phyloP scores from a whole-genome alignment of 1,140 invertebrate species.

The Thaumatotibia leucotreta region DNA sequence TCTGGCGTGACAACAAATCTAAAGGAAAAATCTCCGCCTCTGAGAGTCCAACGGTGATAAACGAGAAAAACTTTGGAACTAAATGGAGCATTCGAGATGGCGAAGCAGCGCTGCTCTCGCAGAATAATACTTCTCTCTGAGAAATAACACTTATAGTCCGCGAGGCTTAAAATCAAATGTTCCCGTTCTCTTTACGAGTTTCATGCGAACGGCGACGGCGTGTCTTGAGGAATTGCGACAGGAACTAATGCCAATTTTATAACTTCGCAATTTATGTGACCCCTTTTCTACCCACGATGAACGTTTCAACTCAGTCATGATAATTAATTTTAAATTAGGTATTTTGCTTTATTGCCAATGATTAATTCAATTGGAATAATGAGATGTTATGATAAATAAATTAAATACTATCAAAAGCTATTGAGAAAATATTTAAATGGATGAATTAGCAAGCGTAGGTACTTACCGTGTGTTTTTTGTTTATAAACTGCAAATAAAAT shows the following conservation, averaged over 20 bases:
- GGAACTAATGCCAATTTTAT: constrained; percentile 55
- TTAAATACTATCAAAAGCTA: not conserved
- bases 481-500: not conserved
- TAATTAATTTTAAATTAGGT: not conserved
- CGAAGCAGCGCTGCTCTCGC: constrained; percentile 65
- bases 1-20: constrained; percentile 78
- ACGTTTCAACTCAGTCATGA: not conserved
- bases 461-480: not conserved
- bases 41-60: constrained; percentile 76
- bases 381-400: not conserved
- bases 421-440: not conserved
- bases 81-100: constrained; percentile 75
- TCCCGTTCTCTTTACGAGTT: constrained; percentile 58
- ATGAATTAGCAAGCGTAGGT: not conserved
- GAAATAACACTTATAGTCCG: constrained; percentile 76
- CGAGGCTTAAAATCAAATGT: constrained; percentile 76
- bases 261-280: constrained; percentile 25
- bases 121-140: constrained; percentile 74
- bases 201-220: constrained; percentile 40
- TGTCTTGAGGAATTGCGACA: constrained; percentile 58
- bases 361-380: not conserved
- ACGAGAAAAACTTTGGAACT: constrained; percentile 77
- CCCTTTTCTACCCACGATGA: not conserved
- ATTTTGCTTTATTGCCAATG: not conserved
- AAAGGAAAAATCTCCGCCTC: constrained; percentile 76